These are phyloP conservation scores for Manis pentadactyla DNA, from an alignment of 2,797 vertebrate genomes.

Conservation along the genomic window DNA sequence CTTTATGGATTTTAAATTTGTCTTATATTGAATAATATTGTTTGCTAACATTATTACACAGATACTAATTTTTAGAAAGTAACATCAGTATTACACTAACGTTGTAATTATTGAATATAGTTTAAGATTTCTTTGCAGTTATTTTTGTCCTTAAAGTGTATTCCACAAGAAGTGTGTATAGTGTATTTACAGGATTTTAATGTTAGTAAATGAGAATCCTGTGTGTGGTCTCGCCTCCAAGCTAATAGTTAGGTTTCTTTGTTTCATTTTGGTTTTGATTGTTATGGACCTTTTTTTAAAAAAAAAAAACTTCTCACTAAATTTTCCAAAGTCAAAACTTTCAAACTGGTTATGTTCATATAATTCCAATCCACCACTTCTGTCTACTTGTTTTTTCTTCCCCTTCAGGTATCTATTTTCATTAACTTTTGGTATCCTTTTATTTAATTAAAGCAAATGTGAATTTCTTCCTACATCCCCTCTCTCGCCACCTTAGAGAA, in stretches of 20 bases:
- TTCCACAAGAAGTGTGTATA: neutral
- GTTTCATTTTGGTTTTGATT: slow-evolving; percentile 3
- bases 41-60: neutral
- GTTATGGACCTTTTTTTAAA: neutral
- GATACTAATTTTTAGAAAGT: neutral
- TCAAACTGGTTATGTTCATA: neutral
- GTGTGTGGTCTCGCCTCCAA: neutral
- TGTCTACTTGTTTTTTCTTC: neutral
- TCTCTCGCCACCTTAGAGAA: neutral
- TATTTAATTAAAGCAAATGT: neutral
- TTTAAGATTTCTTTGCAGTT: neutral
- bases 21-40: neutral
- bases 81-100: neutral
- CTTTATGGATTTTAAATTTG: neutral
- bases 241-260: neutral
- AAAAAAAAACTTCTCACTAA: neutral
- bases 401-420: neutral
- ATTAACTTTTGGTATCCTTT: neutral
- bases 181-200: neutral
- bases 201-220: slow-evolving; percentile 14
- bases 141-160: slow-evolving; percentile 8
- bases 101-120: neutral
- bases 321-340: neutral
- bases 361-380: neutral
- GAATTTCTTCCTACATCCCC: neutral